Evolutionary conservation across 2,888 invertebrate genomes (phyloP), one percentile per base, ranked within the genome.

Genomic region (Aspidiotus rigidus): DNA sequence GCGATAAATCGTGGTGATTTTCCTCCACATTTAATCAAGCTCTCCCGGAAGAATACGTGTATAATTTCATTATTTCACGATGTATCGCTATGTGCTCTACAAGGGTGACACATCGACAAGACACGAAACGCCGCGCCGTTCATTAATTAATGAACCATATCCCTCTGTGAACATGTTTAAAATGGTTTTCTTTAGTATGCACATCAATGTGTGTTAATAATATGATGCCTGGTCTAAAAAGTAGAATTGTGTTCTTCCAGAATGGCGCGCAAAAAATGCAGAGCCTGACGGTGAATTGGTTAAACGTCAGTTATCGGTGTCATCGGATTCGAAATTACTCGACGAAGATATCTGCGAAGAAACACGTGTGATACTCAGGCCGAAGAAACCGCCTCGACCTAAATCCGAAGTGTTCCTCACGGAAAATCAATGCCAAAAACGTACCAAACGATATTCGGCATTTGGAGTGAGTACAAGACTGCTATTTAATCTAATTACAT

Each of bases 361-460:
- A 80, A 86, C 90, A 74, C 84, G 89, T 79, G 93, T 93, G 75
- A 89, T 93, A 77, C 83, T 92, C 81, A 84, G 93, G 83, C 90
- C 91, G 76, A 89, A 90, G 80, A 90, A 92, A 81, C 91, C 93
- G 74, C 93, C 93, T 74, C 84, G 96, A 83, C 96, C 96, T 76
- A 94, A 95, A 80, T 95, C 95, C 17, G 96, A 96, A 82, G 94
- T 94, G 73, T 91, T 91, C 81, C 86, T 93, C 75, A 89, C 90
- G 78, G 85, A 86, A 77, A 83, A 82, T 74, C 85, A 85, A 70
- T 79, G 64, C 78, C 79, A 73, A 82, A 83, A 77, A 80, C 84
- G 90, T 79, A 88, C 89, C 77, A 95, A 95, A 83, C 85, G 95
- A 80, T 93, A 91, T 82, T 94, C 94, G 79, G 95, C 95, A 80